phyloP scores from a whole-genome alignment of 2,797 vertebrate genomes.

The Acanthurus lineatus region DNA sequence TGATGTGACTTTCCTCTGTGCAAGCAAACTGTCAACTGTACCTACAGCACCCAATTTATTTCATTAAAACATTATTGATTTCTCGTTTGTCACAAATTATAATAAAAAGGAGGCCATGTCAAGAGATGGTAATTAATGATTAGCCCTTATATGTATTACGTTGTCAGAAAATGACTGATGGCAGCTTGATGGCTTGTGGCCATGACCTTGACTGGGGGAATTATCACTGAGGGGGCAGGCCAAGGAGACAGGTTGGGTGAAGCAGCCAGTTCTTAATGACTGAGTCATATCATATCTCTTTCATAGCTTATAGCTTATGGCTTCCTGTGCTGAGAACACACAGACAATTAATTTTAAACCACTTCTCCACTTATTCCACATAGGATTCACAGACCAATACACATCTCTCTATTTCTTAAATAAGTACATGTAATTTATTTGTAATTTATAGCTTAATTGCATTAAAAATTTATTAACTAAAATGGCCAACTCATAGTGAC shows the following conservation, averaged over 20 bases:
- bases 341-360: slow-evolving; percentile 52
- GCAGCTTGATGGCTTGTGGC: slow-evolving; percentile 71
- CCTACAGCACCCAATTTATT: slow-evolving; percentile 56
- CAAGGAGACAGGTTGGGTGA: slow-evolving; percentile 67
- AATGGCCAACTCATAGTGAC: no score
- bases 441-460: background rate
- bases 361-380: slow-evolving; percentile 41
- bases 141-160: slow-evolving; percentile 72
- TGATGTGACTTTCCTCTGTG: slow-evolving; percentile 60
- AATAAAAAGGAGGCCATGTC: slow-evolving; percentile 70
- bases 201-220: slow-evolving; percentile 76
- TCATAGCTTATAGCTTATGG: slow-evolving; percentile 60
- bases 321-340: slow-evolving; percentile 54
- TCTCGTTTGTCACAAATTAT: slow-evolving; percentile 73
- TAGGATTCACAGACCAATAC: slow-evolving; percentile 3
- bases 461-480: background rate
- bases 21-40: slow-evolving; percentile 41
- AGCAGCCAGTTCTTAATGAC: slow-evolving; percentile 70
- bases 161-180: slow-evolving; percentile 74
- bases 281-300: slow-evolving; percentile 59
- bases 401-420: slow-evolving; percentile 23
- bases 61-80: slow-evolving; percentile 80
- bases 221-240: slow-evolving; percentile 53
- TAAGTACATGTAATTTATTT: slow-evolving; percentile 7
- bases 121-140: slow-evolving; percentile 75